Base-by-base conservation (phyloP, 2,797 vertebrate genomes). In the Semaprochilodus insignis region DNA sequence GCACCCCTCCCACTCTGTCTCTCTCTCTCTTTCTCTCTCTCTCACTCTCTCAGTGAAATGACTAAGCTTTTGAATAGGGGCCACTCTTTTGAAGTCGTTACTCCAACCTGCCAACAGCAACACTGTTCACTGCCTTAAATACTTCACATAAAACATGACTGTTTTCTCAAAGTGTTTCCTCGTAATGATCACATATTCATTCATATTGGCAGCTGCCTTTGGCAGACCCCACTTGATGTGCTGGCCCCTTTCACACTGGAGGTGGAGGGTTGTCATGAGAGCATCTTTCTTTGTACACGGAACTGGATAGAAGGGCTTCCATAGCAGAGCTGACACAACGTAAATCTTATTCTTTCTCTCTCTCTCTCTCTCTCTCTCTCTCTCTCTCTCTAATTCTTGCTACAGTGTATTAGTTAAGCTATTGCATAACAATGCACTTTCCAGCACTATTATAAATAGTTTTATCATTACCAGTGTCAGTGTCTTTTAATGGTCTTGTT, bases 201-300 rank as follows among this genome's bases (percentile, higher is more conserved):
- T 91, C 85, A 88, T 7, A 85, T n/a, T 90, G 90, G 88, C 85
- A 84, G 81, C 54, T 40, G 31, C 48, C 34, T 83, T 55, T 77
- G 81, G 65, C 54, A 59, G 59, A 70, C 84, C 31, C 31, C 16
- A 60, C 88, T 83, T 87, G 83, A 67, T 83, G 83, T 80, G 48
- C 82, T 80, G 48, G 81, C 31, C n/a, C 16, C 34, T 74, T 82
- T 15, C 4, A 70, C 57, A 72, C 81, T 86, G 75, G 78, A 85
- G 65, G 77, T 80, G 76, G 15, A 73, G 60, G 71, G 74, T 76
- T 74, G 25, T 66, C 76, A 78, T 85, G 75, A 82, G 31, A 75
- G 63, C 74, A 70, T 83, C 82, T 79, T 76, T 79, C 76, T 86
- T 80, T 70, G 78, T 72, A 85, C 85, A 86, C 77, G 73, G 83